These are phyloP conservation scores for Troilus luridus DNA, from an alignment of 2,888 invertebrate species.

Conservation along the genomic window DNA sequence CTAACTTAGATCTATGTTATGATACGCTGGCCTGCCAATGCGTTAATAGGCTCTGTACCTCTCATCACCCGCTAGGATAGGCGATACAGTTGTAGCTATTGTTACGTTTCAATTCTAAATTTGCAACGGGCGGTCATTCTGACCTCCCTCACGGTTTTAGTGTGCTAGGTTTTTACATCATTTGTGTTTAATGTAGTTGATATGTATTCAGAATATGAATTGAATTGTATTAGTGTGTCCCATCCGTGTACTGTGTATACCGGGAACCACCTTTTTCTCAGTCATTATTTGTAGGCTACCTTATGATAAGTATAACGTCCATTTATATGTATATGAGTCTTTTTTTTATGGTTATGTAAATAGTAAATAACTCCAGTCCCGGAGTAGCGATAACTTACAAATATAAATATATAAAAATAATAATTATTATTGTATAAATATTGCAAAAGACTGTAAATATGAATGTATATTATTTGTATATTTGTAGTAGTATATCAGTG, in stretches of 20 bases:
- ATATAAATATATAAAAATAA: slow-evolving; percentile 46
- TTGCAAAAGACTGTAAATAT: slow-evolving; percentile 59
- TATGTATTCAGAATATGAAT: slow-evolving; percentile 49
- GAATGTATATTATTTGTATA: slow-evolving; percentile 59
- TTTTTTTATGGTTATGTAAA: slow-evolving; percentile 56
- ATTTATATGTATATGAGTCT: slow-evolving; percentile 46
- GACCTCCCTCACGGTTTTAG: slow-evolving; percentile 14
- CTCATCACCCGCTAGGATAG: slow-evolving; percentile 21
- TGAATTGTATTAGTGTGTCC: slow-evolving; percentile 24
- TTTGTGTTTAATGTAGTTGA: slow-evolving; percentile 50
- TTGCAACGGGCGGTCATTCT: slow-evolving; percentile 27
- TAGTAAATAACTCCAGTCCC: neutral
- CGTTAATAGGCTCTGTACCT: slow-evolving; percentile 37
- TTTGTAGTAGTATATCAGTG: slow-evolving; percentile 59
- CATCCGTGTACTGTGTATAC: slow-evolving; percentile 55
- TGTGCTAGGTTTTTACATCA: slow-evolving; percentile 50
- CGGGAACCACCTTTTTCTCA: slow-evolving; percentile 21
- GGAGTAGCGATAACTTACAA: slow-evolving; percentile 43
- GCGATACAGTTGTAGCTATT: neutral
- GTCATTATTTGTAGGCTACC: slow-evolving; percentile 33
- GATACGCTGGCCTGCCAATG: neutral
- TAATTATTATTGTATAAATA: slow-evolving; percentile 59
- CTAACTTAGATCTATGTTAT: slow-evolving; percentile 25
- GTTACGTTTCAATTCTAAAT: slow-evolving; percentile 18
- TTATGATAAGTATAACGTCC: slow-evolving; percentile 54